These are phyloP conservation scores for Volucella inflata DNA, from an alignment of 2,888 invertebrate genomes.

Conservation along the genomic window DNA sequence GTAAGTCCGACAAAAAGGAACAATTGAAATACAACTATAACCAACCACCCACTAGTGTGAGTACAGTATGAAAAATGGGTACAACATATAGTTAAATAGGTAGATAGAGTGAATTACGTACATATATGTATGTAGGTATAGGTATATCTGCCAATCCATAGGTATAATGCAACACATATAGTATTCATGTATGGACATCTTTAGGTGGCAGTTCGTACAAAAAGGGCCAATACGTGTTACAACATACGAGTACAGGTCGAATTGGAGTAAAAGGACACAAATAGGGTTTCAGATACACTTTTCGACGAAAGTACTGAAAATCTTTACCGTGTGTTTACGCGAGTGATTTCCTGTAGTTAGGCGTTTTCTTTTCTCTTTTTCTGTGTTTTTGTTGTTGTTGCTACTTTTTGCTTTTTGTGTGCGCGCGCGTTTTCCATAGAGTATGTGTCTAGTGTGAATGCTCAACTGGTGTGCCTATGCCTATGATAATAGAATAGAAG, in stretches of 20 bases:
- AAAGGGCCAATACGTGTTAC: no score
- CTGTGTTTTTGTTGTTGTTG: neutral
- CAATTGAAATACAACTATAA: slow-evolving; percentile 15
- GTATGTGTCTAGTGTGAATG: slow-evolving; percentile 10
- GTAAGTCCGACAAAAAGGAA: slow-evolving; percentile 49
- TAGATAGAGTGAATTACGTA: no score
- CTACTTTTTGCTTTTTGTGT: neutral
- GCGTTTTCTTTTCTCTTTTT: slow-evolving; percentile 35
- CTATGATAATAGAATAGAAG: neutral
- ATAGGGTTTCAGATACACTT: slow-evolving; percentile 38
- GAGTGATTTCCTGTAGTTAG: slow-evolving; percentile 55
- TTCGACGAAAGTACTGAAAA: slow-evolving; percentile 46
- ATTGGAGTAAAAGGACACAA: neutral
- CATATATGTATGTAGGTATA: no score
- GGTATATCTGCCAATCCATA: no score
- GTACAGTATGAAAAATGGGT: slow-evolving; percentile 3
- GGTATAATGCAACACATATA: no score
- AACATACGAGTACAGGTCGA: no score
- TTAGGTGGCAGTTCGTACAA: neutral
- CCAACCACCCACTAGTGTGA: neutral
- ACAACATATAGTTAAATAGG: slow-evolving; percentile 11
- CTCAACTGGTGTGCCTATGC: slow-evolving; percentile 60
- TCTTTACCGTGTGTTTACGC: slow-evolving; percentile 47
- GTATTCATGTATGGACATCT: slow-evolving; percentile 6
- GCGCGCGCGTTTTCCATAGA: neutral